Evolutionary conservation across 2,113 vertebrate species (phyloP).

Genomic region (Anhinga anhinga): DNA sequence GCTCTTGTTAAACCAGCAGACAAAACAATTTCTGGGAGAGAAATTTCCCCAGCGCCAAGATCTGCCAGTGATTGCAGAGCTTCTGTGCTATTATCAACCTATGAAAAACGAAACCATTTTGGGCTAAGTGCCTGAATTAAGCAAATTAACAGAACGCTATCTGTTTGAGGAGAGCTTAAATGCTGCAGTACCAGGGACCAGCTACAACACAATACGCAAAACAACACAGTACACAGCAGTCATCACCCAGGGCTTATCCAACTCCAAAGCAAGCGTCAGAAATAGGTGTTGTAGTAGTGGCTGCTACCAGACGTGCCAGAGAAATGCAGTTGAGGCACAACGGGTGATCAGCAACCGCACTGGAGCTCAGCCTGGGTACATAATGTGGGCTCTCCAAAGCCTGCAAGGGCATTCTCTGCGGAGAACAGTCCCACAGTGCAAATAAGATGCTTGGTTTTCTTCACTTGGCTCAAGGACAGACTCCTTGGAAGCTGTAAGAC

Average conservation of each 20-base stretch:
- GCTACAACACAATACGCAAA: fast-evolving
- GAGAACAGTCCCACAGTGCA: background rate
- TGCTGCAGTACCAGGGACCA: background rate
- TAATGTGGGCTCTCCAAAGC: background rate
- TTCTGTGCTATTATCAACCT: background rate
- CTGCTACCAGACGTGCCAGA: background rate
- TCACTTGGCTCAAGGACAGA: background rate
- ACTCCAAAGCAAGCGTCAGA: background rate
- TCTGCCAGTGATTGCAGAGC: background rate
- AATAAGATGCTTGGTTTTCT: background rate
- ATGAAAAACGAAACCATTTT: background rate
- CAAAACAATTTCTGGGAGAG: slow-evolving; percentile 8
- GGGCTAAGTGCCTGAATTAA: background rate
- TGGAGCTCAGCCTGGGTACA: background rate
- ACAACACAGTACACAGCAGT: background rate
- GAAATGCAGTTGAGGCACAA: fast-evolving
- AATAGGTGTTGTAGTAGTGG: fast-evolving
- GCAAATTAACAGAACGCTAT: background rate
- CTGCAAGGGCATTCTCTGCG: fast-evolving
- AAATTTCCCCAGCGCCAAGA: background rate
- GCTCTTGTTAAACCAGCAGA: background rate
- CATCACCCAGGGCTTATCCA: background rate
- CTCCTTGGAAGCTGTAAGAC: background rate
- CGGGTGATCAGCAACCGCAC: background rate
- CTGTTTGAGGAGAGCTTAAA: background rate